Conservation (phyloP, 2,113 vertebrate genomes). For the Axis porcinus region DNA sequence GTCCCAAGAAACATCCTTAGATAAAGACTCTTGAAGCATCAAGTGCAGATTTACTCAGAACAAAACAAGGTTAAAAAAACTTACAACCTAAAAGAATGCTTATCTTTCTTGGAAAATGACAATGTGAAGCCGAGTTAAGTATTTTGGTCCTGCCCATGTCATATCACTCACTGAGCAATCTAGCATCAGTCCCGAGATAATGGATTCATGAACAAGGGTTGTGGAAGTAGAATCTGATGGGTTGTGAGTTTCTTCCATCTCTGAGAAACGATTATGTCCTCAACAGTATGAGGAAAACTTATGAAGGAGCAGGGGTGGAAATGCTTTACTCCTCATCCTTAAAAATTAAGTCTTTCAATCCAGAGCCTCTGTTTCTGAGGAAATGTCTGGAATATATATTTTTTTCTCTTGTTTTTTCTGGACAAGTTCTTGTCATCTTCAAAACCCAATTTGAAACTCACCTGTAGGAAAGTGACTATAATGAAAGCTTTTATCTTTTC, state of each 20-base stretch:
- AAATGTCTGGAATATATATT: neutral
- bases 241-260: neutral
- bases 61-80: neutral
- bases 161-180: neutral
- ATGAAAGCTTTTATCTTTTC: neutral
- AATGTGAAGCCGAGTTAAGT: neutral
- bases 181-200: neutral
- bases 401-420: neutral
- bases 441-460: constrained; percentile 19
- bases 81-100: neutral
- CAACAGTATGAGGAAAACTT: neutral
- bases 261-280: neutral
- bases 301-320: neutral
- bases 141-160: neutral
- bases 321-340: neutral
- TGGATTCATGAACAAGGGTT: neutral
- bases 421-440: neutral
- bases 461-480: neutral
- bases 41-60: constrained; percentile 28
- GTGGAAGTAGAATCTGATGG: neutral
- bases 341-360: constrained; percentile 18
- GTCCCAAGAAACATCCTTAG: neutral
- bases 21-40: neutral
- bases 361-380: constrained; percentile 6
- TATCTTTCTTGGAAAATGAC: constrained; percentile 7